Evolutionary conservation across 2,113 vertebrate species (phyloP).

Genomic region (Nannospalax galili): DNA sequence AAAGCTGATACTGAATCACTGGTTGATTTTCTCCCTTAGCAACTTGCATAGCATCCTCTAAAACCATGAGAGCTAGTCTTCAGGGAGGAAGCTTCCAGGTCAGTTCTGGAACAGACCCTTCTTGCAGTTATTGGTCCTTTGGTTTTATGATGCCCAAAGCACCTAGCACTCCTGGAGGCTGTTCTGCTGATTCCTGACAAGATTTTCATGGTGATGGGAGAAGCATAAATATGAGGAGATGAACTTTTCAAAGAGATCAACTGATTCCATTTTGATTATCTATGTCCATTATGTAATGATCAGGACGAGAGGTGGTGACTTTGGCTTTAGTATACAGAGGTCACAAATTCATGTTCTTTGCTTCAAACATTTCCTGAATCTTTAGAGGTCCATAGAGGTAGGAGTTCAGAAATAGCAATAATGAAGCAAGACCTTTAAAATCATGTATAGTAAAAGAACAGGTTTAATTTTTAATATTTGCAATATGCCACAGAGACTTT

Average conservation of each 20-base stretch:
- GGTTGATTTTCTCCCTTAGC: too few relatives aligned
- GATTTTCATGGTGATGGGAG: neutral
- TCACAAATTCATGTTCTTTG: neutral
- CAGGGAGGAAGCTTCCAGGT: too few relatives aligned
- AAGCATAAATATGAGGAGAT: neutral
- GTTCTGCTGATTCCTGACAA: neutral
- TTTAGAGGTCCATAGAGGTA: neutral
- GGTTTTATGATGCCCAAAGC: neutral
- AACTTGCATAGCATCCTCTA: too few relatives aligned
- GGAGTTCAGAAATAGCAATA: neutral
- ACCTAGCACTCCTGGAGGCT: neutral
- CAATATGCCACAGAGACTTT: neutral
- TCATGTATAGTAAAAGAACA: neutral
- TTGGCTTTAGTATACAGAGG: neutral
- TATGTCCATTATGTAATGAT: neutral
- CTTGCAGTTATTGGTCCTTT: neutral
- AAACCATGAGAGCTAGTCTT: too few relatives aligned
- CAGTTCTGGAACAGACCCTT: neutral
- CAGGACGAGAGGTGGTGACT: neutral
- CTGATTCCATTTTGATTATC: neutral
- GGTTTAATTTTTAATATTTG: neutral
- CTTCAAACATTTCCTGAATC: neutral
- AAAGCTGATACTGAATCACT: too few relatives aligned
- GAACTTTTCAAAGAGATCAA: neutral
- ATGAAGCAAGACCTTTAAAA: neutral